Evolutionary conservation across 2,888 invertebrate species (phyloP).

Genomic region (Leptinotarsa haldemani): DNA sequence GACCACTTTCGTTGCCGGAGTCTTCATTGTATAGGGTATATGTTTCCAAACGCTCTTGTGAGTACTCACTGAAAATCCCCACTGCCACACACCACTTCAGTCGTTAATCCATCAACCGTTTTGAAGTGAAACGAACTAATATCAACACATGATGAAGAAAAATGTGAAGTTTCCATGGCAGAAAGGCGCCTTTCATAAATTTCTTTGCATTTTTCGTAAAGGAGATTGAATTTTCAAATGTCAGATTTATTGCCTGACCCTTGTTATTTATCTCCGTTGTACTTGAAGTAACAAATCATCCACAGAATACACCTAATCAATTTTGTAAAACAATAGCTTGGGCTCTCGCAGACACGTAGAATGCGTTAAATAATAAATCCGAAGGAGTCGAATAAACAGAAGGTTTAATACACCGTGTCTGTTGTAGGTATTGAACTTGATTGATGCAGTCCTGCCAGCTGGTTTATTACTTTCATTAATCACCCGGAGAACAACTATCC

Average conservation of each 20-base stretch:
- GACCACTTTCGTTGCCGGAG: too few species aligned
- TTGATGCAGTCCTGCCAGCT: not conserved
- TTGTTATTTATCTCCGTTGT: not conserved
- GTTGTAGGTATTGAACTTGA: not conserved
- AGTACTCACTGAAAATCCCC: too few species aligned
- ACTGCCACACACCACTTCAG: too few species aligned
- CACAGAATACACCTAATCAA: constrained; percentile 9
- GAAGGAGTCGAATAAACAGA: not conserved
- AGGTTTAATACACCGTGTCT: not conserved
- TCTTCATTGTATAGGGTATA: too few species aligned
- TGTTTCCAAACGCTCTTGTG: too few species aligned
- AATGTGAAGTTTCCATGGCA: too few species aligned
- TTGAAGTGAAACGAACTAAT: too few species aligned
- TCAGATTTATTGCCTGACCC: not conserved
- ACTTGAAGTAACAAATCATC: not conserved
- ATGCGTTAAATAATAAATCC: not conserved
- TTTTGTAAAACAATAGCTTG: not conserved
- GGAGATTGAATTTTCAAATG: constrained; percentile 3
- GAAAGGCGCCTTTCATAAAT: not conserved
- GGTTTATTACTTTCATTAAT: not conserved
- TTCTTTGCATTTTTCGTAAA: not conserved
- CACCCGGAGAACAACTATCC: not conserved
- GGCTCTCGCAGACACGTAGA: not conserved
- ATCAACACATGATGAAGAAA: too few species aligned
- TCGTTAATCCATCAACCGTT: too few species aligned